Percentiles rank a stretch among this genome's conserved stretches.
These are phyloP conservation scores for Tympanuchus pallidicinctus DNA, from an alignment of 2,113 vertebrate genomes.

Conservation along the genomic window DNA sequence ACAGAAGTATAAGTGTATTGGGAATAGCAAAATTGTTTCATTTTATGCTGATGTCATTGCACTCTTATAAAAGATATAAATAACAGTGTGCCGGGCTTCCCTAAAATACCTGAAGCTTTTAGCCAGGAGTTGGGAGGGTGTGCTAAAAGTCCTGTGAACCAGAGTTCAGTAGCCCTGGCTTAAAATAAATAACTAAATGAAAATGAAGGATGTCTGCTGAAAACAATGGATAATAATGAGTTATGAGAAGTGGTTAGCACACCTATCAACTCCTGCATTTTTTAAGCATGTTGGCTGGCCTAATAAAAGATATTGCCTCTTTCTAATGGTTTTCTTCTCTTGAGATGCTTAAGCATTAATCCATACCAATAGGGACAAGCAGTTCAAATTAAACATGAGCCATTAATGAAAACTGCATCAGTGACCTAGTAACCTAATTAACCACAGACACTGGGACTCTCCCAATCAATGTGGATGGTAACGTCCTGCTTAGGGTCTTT, in stretches of 20 bases:
- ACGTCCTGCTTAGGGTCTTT: background rate
- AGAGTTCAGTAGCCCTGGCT: conserved; percentile 18
- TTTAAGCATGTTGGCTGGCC: conserved; percentile 14
- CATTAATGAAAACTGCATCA: conserved; percentile 57
- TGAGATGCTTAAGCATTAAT: conserved; percentile 52
- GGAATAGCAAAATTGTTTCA: conserved; percentile 45
- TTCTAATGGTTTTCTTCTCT: conserved; percentile 43
- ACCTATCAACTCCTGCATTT: background rate
- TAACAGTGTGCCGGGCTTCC: conserved; percentile 8
- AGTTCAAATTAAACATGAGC: conserved; percentile 59
- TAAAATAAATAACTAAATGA: conserved; percentile 25
- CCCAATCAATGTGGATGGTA: background rate
- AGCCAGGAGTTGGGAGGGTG: conserved; percentile 18
- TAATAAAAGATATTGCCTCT: conserved; percentile 33
- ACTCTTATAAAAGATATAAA: conserved; percentile 21
- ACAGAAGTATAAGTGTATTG: background rate
- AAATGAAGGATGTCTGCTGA: background rate
- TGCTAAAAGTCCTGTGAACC: background rate
- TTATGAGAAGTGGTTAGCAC: background rate
- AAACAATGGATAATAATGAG: background rate
- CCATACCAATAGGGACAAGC: conserved; percentile 52
- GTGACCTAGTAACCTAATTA: conserved; percentile 66
- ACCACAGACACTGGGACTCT: too few species aligned
- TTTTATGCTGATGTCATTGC: conserved; percentile 33
- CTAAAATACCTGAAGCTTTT: conserved; percentile 37